Conservation (phyloP, 2,113 vertebrate species). For the Corythoichthys intestinalis region DNA sequence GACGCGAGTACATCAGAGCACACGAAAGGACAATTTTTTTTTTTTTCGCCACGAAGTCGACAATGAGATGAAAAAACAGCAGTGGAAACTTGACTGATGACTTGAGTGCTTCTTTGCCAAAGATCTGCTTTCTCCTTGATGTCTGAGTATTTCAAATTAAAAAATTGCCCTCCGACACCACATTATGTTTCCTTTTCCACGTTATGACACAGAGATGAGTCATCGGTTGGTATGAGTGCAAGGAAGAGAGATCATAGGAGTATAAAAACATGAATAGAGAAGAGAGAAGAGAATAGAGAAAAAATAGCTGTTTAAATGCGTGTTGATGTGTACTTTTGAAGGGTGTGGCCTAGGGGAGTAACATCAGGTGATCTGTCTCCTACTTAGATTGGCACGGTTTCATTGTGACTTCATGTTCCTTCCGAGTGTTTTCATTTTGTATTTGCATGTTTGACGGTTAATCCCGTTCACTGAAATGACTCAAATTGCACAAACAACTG, state of each 20-base stretch:
- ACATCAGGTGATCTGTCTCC: too few relatives aligned
- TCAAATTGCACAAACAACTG: neutral
- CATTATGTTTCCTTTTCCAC: constrained; percentile 19
- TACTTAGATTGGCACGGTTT: too few relatives aligned
- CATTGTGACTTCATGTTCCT: neutral
- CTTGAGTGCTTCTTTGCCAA: constrained; percentile 3
- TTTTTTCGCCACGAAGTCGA: neutral
- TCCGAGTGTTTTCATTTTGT: neutral
- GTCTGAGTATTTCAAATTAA: constrained; percentile 5
- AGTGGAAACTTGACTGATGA: constrained; percentile 59
- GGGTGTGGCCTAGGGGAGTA: too few relatives aligned
- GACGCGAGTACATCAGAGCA: constrained; percentile 4
- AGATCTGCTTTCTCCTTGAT: constrained; percentile 7
- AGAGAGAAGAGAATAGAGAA: too few relatives aligned
- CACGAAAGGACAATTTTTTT: constrained; percentile 1
- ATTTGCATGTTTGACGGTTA: neutral
- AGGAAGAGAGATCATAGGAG: constrained; percentile 14
- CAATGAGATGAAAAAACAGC: constrained; percentile 33
- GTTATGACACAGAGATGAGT: constrained; percentile 23
- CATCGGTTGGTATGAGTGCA: constrained; percentile 8
- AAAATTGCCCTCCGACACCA: neutral
- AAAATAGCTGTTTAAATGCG: too few relatives aligned
- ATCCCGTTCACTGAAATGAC: neutral
- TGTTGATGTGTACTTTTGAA: too few relatives aligned
- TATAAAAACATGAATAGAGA: too few relatives aligned